Percentiles rank a stretch among this genome's conserved stretches.
Evolutionary conservation across 2,888 invertebrate genomes (phyloP).

Genomic region (Drosophila kambysellisi): DNA sequence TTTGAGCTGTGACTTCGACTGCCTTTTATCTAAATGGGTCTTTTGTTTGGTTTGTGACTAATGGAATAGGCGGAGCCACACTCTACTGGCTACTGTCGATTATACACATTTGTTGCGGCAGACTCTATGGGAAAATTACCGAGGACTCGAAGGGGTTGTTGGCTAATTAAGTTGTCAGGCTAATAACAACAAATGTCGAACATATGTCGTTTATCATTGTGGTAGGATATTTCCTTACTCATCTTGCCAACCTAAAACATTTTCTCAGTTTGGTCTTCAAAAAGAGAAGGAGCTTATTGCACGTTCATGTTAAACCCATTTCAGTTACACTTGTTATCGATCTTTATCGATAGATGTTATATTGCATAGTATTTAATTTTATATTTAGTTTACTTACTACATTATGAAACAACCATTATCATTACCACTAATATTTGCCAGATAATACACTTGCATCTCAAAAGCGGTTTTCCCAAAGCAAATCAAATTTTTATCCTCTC

Average conservation of each 20-base stretch:
- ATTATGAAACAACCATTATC: not conserved
- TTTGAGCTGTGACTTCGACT: slow-evolving; percentile 41
- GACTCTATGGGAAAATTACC: not conserved
- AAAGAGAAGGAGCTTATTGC: not conserved
- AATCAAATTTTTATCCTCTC: not conserved
- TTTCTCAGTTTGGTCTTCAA: not conserved
- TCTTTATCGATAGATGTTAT: not conserved
- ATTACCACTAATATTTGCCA: not conserved
- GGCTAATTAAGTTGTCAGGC: slow-evolving; percentile 69
- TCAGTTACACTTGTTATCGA: not conserved
- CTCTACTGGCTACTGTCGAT: slow-evolving; percentile 31
- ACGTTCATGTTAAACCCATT: not conserved
- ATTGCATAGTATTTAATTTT: not conserved
- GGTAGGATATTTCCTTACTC: not conserved
- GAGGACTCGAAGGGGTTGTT: slow-evolving; percentile 29
- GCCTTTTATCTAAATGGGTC: slow-evolving; percentile 77
- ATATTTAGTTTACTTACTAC: not conserved
- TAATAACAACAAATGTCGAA: slow-evolving; percentile 45
- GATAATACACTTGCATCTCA: no score
- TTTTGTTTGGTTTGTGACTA: slow-evolving; percentile 69
- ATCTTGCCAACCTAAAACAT: not conserved
- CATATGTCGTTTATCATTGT: slow-evolving; percentile 49
- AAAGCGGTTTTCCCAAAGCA: not conserved
- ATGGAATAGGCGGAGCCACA: slow-evolving; percentile 69
- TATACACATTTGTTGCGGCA: slow-evolving; percentile 52